These are phyloP conservation scores for Phyllotreta cruciferae DNA, from an alignment of 2,888 invertebrate genomes.

Conservation along the genomic window DNA sequence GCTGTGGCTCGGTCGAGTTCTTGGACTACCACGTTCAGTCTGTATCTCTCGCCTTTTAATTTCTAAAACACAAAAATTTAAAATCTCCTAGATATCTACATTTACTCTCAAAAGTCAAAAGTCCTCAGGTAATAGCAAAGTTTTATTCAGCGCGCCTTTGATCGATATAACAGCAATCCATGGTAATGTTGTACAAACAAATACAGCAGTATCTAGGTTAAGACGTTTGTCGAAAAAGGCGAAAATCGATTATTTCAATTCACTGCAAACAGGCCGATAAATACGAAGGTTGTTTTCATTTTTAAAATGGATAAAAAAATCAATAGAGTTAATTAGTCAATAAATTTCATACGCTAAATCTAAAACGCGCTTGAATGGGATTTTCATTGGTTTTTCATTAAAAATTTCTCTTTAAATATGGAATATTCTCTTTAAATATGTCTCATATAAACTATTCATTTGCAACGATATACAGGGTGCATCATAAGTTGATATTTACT, in stretches of 20 bases:
- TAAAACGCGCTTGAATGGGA: no score
- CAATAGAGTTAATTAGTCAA: neutral
- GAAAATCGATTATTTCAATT: constrained; percentile 38
- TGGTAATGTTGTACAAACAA: constrained; percentile 23
- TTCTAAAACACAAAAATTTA: constrained; percentile 64
- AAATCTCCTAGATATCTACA: neutral
- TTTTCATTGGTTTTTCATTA: neutral
- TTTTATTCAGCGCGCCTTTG: constrained; percentile 1
- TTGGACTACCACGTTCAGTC: constrained; percentile 85
- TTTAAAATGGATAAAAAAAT: constrained; percentile 1
- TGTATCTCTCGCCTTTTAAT: constrained; percentile 86
- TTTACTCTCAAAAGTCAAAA: no score
- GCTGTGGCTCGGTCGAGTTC: constrained; percentile 83
- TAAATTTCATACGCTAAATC: no score
- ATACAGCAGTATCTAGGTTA: constrained; percentile 37
- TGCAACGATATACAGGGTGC: no score
- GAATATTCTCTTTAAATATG: no score
- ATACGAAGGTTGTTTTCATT: constrained; percentile 6
- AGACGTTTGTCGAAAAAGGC: constrained; percentile 38
- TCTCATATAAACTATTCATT: no score
- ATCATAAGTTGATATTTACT: no score
- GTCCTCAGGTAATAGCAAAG: neutral
- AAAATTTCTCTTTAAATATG: neutral
- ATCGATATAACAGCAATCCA: neutral
- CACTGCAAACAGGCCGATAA: constrained; percentile 23